These are phyloP conservation scores for Myiagra hebetior DNA, from an alignment of 2,113 vertebrate genomes.

Conservation along the genomic window DNA sequence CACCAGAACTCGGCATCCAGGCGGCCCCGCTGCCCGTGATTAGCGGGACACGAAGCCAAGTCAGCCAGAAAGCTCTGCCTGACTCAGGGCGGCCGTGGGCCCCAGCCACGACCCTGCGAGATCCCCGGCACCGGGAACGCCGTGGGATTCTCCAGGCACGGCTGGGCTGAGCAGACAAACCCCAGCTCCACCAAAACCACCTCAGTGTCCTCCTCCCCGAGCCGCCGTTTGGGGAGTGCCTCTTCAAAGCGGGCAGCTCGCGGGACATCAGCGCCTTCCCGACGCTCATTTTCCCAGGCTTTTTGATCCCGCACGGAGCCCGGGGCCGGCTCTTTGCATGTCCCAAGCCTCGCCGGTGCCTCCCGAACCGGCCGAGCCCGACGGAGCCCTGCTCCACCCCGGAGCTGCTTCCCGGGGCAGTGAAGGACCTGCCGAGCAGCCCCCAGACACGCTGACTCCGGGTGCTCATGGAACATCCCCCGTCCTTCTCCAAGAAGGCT, in stretches of 20 bases:
- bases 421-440: background rate
- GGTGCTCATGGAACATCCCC: background rate
- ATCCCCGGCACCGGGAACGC: accelerated
- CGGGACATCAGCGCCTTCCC: background rate
- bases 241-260: background rate
- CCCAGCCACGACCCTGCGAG: accelerated
- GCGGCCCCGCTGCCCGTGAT: background rate
- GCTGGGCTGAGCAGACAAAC: accelerated
- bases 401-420: background rate
- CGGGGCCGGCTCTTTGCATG: background rate
- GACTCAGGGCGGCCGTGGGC: background rate
- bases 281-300: background rate
- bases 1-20: constrained; percentile 28
- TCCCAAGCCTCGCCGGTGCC: background rate
- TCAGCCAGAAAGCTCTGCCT: background rate
- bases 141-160: accelerated
- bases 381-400: background rate
- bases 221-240: background rate
- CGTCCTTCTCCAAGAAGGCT: background rate
- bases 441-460: background rate
- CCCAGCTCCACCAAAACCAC: accelerated
- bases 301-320: background rate
- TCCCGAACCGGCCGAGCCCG: background rate
- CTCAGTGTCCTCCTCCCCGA: background rate
- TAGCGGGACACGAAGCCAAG: background rate